Conservation (phyloP, 2,113 vertebrate species). For the Oncorhynchus nerka region DNA sequence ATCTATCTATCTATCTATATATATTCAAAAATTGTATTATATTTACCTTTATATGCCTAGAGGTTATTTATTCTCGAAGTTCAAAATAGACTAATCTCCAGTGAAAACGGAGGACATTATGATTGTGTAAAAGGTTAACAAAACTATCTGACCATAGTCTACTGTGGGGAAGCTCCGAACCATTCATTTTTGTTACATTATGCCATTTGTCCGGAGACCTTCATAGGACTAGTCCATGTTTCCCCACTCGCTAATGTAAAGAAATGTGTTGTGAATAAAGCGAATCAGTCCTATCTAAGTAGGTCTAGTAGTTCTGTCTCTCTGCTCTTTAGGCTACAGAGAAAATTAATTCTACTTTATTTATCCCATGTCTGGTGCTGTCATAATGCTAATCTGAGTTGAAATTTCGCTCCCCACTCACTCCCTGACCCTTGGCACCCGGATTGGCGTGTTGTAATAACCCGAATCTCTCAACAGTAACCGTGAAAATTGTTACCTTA, state of each 20-base stretch:
- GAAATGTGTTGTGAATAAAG: conserved; percentile 79
- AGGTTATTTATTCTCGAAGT: neutral
- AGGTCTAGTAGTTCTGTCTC: neutral
- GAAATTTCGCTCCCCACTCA: conserved; percentile 97
- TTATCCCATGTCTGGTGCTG: conserved; percentile 98
- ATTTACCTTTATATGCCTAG: too few relatives aligned
- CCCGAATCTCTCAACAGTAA: conserved; percentile 99
- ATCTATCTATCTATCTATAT: too few relatives aligned
- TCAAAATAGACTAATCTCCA: neutral
- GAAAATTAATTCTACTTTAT: conserved; percentile 99
- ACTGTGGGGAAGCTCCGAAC: neutral
- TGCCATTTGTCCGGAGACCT: neutral
- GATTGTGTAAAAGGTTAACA: neutral
- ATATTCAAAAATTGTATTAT: too few relatives aligned
- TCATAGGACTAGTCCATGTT: neutral
- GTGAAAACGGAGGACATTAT: neutral
- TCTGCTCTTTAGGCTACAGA: conserved; percentile 84
- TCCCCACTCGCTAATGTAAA: conserved; percentile 53
- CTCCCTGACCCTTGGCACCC: conserved; percentile 95
- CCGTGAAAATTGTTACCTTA: conserved; percentile 99
- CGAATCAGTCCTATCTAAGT: neutral
- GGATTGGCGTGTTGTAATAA: conserved; percentile 99
- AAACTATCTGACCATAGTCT: neutral
- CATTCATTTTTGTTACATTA: neutral
- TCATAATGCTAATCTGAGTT: conserved; percentile 99